Percentiles rank a stretch among this genome's conserved stretches.
phyloP scores from a whole-genome alignment of 2,113 vertebrate species.

The Bubo blakistoni region DNA sequence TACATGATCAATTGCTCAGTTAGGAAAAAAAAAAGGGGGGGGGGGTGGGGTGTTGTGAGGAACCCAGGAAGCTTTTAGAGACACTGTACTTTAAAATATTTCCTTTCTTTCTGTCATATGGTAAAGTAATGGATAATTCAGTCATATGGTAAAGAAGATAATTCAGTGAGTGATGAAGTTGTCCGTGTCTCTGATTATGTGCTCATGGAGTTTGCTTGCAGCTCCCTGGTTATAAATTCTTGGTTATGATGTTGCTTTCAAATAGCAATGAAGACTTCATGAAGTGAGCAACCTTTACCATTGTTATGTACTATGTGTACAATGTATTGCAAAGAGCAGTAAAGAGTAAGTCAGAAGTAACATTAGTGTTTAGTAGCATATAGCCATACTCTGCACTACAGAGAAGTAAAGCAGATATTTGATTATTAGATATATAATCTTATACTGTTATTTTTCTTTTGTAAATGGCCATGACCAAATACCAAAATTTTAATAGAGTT shows the following conservation, averaged over 20 bases:
- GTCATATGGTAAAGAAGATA: neutral
- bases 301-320: neutral
- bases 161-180: neutral
- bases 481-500: no score
- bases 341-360: neutral
- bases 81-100: neutral
- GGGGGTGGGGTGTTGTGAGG: no score
- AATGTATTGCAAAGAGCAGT: neutral
- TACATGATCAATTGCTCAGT: neutral
- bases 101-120: neutral
- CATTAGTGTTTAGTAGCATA: neutral
- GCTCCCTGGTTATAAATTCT: neutral
- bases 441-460: neutral
- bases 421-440: neutral
- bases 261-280: neutral
- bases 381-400: neutral
- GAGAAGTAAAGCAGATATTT: neutral
- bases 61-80: neutral
- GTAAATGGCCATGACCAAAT: neutral
- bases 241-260: neutral
- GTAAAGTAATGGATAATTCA: neutral
- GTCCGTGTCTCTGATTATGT: neutral
- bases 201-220: neutral
- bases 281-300: neutral
- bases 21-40: neutral